Evolutionary conservation across 2,797 vertebrate genomes (phyloP).

Genomic region (Chromis chromis): DNA sequence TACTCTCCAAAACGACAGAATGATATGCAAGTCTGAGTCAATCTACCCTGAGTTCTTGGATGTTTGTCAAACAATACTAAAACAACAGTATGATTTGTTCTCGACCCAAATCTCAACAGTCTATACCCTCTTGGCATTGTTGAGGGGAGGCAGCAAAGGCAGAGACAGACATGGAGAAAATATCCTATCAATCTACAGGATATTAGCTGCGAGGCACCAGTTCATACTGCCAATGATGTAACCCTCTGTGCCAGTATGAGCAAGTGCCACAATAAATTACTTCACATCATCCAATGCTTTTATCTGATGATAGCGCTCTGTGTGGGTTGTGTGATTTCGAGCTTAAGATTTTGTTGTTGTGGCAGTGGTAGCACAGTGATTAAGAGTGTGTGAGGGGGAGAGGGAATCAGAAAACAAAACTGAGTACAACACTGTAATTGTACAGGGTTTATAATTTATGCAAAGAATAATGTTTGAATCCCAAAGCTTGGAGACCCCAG

Average conservation of each 20-base stretch:
- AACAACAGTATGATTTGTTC: constrained; percentile 72
- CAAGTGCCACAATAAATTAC: constrained; percentile 81
- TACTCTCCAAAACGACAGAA: constrained; percentile 63
- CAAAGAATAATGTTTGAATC: constrained; percentile 45
- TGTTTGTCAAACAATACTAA: constrained; percentile 70
- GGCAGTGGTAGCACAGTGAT: constrained; percentile 50
- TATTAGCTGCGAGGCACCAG: constrained; percentile 78
- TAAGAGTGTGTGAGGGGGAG: constrained; percentile 50
- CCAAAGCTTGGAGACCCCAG: constrained; percentile 26
- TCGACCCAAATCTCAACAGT: constrained; percentile 63
- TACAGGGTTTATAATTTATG: constrained; percentile 52
- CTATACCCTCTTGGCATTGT: constrained; percentile 76
- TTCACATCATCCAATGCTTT: constrained; percentile 75
- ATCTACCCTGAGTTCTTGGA: constrained; percentile 68
- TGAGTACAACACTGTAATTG: constrained; percentile 42
- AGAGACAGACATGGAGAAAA: constrained; percentile 75
- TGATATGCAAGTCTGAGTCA: constrained; percentile 70
- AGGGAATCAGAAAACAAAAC: constrained; percentile 60
- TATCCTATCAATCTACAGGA: constrained; percentile 80
- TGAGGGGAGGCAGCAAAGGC: constrained; percentile 65
- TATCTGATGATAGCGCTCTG: constrained; percentile 73
- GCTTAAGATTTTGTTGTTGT: constrained; percentile 71
- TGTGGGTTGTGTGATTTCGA: constrained; percentile 74
- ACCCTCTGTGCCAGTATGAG: constrained; percentile 78
- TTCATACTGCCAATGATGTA: constrained; percentile 79